A percentile compares a stretch with the other conserved stretches of the same genome.
Conservation (phyloP, 2,797 vertebrate species). For the Anolis apletophallus region DNA sequence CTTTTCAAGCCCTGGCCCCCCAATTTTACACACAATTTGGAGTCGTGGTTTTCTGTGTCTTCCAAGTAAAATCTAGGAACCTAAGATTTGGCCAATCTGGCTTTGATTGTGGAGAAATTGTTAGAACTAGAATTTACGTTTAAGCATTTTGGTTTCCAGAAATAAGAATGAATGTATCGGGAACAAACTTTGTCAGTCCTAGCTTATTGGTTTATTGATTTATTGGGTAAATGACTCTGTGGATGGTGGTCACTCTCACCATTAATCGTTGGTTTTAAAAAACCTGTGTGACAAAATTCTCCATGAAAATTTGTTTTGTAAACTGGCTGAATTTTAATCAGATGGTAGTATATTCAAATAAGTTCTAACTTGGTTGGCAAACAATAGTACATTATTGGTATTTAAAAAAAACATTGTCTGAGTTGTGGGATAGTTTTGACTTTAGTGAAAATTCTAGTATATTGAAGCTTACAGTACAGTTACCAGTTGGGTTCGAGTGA, state of each 20-base stretch:
- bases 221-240: not conserved
- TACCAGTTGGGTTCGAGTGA: no score
- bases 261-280: not conserved
- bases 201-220: not conserved
- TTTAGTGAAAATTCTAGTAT: no score
- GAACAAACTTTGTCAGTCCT: not conserved
- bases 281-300: not conserved
- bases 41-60: not conserved
- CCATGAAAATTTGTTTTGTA: not conserved
- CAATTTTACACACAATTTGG: not conserved
- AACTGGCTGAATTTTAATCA: no score
- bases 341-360: no score
- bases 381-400: no score
- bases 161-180: not conserved
- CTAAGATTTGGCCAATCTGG: not conserved
- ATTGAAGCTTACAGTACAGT: no score
- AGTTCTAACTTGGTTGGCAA: no score
- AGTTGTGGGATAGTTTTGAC: no score
- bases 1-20: not conserved
- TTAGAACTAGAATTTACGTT: not conserved
- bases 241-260: not conserved
- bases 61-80: not conserved
- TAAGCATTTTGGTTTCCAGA: not conserved
- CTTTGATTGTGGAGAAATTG: not conserved
- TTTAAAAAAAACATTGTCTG: no score